phyloP scores from a whole-genome alignment of 1,140 invertebrate species.

The Drosophila malerkotliana region DNA sequence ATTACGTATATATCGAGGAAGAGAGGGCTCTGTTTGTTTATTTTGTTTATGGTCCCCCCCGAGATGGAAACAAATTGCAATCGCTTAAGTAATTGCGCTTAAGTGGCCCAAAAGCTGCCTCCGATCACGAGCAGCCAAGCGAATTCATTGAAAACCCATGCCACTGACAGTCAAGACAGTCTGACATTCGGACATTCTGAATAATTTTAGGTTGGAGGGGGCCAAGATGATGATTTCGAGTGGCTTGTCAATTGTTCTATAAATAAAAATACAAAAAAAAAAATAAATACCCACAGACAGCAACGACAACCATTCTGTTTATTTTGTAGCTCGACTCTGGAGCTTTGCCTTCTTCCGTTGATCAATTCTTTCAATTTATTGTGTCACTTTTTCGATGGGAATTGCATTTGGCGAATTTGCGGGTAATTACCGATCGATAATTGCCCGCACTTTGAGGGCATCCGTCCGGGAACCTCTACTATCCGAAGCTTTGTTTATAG shows the following conservation, averaged over 20 bases:
- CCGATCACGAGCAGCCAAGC: constrained; percentile 47
- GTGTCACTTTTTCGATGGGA: constrained; percentile 35
- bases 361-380: constrained; percentile 67
- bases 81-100: constrained; percentile 65
- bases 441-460: constrained; percentile 51
- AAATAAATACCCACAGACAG: constrained; percentile 10
- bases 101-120: constrained; percentile 64
- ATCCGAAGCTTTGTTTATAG: constrained; percentile 48
- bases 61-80: constrained; percentile 78
- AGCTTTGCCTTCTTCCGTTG: background rate
- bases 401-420: constrained; percentile 45
- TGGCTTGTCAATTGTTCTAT: constrained; percentile 76
- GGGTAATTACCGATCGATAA: constrained; percentile 65
- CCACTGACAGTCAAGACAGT: background rate
- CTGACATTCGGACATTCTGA: background rate
- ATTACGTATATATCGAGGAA: constrained; percentile 66
- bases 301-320: constrained; percentile 7
- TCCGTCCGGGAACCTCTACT: constrained; percentile 14
- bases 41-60: constrained; percentile 43
- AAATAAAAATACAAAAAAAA: constrained; percentile 51
- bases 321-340: constrained; percentile 9
- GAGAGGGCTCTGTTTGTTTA: constrained; percentile 14
- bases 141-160: constrained; percentile 69
- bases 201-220: background rate
- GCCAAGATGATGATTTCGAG: constrained; percentile 47